A percentile compares a stretch with the other conserved stretches of the same genome.
These are phyloP conservation scores for Ethmia dodecea DNA, from an alignment of 2,888 invertebrate species.

Conservation along the genomic window DNA sequence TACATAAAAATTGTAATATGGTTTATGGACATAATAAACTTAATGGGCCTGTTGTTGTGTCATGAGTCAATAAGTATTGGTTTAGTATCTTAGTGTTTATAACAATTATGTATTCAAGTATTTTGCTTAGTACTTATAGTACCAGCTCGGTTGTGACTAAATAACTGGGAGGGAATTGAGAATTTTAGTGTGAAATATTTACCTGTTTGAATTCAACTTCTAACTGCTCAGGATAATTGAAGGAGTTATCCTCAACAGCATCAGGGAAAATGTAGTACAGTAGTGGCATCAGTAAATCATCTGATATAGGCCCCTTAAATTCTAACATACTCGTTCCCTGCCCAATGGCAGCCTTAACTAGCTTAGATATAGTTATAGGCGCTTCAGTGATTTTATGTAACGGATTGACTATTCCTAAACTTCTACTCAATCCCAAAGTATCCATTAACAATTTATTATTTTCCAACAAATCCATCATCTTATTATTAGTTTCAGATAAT, in stretches of 20 bases:
- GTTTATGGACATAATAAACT: too few relatives aligned
- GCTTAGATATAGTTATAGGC: constrained; percentile 81
- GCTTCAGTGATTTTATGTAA: constrained; percentile 87
- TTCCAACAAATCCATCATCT: constrained; percentile 82
- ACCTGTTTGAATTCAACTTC: constrained; percentile 68
- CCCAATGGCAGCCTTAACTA: constrained; percentile 72
- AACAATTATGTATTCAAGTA: too few relatives aligned
- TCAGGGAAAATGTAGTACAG: constrained; percentile 93
- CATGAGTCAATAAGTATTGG: too few relatives aligned
- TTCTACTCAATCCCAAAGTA: constrained; percentile 62
- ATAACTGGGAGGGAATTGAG: too few relatives aligned
- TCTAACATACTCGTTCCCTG: constrained; percentile 76
- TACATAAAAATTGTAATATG: too few relatives aligned
- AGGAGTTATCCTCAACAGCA: constrained; percentile 81
- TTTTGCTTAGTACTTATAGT: too few relatives aligned
- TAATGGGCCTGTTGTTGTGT: too few relatives aligned
- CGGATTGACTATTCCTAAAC: constrained; percentile 75
- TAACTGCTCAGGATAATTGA: constrained; percentile 69
- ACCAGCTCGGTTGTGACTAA: too few relatives aligned
- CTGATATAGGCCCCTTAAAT: constrained; percentile 84
- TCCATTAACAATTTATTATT: constrained; percentile 68
- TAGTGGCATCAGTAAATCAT: constrained; percentile 85
- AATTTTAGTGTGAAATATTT: too few relatives aligned
- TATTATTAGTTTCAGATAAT: constrained; percentile 85
- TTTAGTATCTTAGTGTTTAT: too few relatives aligned